A percentile compares a stretch with the other conserved stretches of the same genome.
Evolutionary conservation across 2,888 invertebrate species (phyloP).

Genomic region (Chrysolina oricalcia): DNA sequence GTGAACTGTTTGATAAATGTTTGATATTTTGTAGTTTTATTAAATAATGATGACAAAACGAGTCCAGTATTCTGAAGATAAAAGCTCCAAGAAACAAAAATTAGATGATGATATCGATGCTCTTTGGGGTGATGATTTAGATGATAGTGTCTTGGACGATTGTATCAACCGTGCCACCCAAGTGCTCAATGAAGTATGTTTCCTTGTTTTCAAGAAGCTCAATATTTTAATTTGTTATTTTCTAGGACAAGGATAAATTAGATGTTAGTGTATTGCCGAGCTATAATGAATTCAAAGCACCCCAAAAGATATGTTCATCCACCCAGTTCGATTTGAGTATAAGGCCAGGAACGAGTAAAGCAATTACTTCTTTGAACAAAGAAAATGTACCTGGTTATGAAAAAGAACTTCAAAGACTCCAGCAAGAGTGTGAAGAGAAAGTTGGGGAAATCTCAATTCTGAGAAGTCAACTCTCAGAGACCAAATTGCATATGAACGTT

Average conservation of each 20-base stretch:
- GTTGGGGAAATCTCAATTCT: conserved; percentile 76
- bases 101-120: conserved; percentile 59
- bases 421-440: conserved; percentile 74
- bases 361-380: conserved; percentile 32
- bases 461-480: conserved; percentile 73
- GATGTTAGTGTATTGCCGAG: conserved; percentile 58
- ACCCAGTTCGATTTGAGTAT: conserved; percentile 46
- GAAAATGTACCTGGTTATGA: conserved; percentile 49
- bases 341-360: conserved; percentile 43
- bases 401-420: conserved; percentile 57
- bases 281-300: conserved; percentile 60
- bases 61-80: conserved; percentile 41
- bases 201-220: background rate
- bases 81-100: conserved; percentile 60
- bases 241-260: conserved; percentile 49
- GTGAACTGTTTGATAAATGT: conserved; percentile 2
- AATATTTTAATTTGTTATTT: conserved; percentile 22
- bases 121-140: conserved; percentile 65
- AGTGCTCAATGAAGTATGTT: conserved; percentile 58
- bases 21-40: background rate
- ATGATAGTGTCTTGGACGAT: conserved; percentile 64
- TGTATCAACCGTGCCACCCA: conserved; percentile 65
- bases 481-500: conserved; percentile 71
- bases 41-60: conserved; percentile 54
- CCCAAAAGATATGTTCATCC: conserved; percentile 49